Evolutionary conservation across 2,888 invertebrate genomes (phyloP).

Genomic region (Dascillus cervinus): DNA sequence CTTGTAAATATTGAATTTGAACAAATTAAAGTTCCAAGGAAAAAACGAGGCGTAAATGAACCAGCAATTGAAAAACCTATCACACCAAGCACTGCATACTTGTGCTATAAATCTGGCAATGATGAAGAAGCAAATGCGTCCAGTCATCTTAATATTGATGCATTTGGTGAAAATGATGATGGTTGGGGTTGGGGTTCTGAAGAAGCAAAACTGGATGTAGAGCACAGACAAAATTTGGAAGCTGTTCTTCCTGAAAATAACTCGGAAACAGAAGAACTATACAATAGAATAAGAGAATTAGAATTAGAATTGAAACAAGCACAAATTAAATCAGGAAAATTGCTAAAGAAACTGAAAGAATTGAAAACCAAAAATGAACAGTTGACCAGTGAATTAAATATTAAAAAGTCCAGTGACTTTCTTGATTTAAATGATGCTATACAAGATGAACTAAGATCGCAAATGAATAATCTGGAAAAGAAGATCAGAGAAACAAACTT

Average conservation of each 20-base stretch:
- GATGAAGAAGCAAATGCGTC: neutral
- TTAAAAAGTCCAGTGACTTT: conserved; percentile 20
- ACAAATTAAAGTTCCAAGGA: conserved; percentile 17
- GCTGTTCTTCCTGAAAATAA: conserved; percentile 18
- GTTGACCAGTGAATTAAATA: conserved; percentile 47
- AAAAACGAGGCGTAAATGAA: conserved; percentile 6
- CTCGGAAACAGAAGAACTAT: conserved; percentile 45
- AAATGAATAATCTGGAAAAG: conserved; percentile 59
- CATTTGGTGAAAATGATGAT: conserved; percentile 46
- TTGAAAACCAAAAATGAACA: conserved; percentile 63
- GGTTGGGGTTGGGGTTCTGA: conserved; percentile 56
- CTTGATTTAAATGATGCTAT: conserved; percentile 63
- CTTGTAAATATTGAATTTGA: conserved; percentile 20
- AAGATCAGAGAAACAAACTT: conserved; percentile 51
- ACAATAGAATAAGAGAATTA: conserved; percentile 52
- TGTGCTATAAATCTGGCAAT: conserved; percentile 29
- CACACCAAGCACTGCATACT: conserved; percentile 29
- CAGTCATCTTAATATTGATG: conserved; percentile 12
- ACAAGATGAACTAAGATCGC: conserved; percentile 69
- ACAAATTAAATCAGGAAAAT: conserved; percentile 67
- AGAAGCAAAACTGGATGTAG: conserved; percentile 46
- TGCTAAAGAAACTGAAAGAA: conserved; percentile 78
- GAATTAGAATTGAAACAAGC: conserved; percentile 52
- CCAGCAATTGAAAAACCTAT: conserved; percentile 3
- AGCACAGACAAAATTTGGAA: conserved; percentile 34